phyloP scores from a whole-genome alignment of 1,140 invertebrate species.

The Pseudomyrmex sp. region DNA sequence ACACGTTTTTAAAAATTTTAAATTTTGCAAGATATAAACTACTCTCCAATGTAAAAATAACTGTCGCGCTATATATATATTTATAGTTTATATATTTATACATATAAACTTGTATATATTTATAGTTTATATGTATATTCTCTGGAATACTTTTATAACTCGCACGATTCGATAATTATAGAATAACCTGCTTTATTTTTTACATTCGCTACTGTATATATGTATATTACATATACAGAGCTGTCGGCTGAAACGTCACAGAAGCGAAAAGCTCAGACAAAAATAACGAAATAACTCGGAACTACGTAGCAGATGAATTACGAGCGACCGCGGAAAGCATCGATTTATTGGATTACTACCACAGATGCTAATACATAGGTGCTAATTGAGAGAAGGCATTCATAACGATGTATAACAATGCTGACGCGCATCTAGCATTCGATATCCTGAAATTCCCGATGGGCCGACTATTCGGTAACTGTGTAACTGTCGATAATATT shows the following conservation, averaged over 20 bases:
- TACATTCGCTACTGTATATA: neutral
- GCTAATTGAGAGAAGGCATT: constrained; percentile 69
- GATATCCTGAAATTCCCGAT: constrained; percentile 64
- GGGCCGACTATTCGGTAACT: constrained; percentile 55
- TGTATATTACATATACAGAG: constrained; percentile 9
- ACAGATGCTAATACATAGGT: constrained; percentile 65
- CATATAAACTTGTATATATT: no score
- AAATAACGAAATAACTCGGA: constrained; percentile 57
- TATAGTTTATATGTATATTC: neutral
- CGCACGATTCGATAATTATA: neutral
- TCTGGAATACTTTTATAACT: neutral
- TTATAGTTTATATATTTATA: no score
- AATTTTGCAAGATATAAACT: no score
- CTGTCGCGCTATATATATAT: no score
- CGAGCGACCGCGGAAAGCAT: constrained; percentile 33
- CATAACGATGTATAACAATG: constrained; percentile 41
- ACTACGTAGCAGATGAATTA: constrained; percentile 2
- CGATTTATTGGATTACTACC: constrained; percentile 67
- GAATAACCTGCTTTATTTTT: neutral
- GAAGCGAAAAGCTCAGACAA: constrained; percentile 11
- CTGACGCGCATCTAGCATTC: constrained; percentile 51
- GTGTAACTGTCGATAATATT: constrained; percentile 73
- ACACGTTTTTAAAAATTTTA: no score
- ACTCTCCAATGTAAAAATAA: no score
- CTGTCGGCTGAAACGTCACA: neutral